Evolutionary conservation across 2,113 vertebrate genomes (phyloP).

Genomic region (Melanostigma gelatinosum): DNA sequence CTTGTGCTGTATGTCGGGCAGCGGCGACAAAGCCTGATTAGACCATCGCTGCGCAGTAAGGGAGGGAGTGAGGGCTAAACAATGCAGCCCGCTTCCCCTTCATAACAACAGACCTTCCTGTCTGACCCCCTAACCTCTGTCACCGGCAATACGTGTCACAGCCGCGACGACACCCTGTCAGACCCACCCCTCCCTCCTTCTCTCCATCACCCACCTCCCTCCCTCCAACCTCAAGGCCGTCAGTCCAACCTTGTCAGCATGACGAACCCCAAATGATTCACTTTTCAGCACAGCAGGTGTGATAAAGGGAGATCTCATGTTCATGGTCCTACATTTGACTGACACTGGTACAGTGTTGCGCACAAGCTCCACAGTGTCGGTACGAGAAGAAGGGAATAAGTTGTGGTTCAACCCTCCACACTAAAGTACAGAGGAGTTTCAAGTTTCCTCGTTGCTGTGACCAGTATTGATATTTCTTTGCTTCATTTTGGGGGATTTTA

Average conservation of each 20-base stretch:
- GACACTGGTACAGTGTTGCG: not conserved
- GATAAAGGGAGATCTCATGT: slow-evolving; percentile 10
- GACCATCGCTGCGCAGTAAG: slow-evolving; percentile 50
- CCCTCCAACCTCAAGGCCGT: slow-evolving; percentile 35
- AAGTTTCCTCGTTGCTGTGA: not conserved
- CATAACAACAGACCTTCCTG: slow-evolving; percentile 82
- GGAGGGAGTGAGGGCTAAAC: slow-evolving; percentile 71
- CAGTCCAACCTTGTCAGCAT: slow-evolving; percentile 58
- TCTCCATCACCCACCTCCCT: not conserved
- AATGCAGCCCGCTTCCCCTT: slow-evolving; percentile 78
- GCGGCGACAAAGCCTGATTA: slow-evolving; percentile 73
- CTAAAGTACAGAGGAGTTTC: not conserved
- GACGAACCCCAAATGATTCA: slow-evolving; percentile 54
- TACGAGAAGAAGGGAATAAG: not conserved
- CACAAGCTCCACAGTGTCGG: not conserved
- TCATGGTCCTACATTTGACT: not conserved
- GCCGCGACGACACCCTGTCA: slow-evolving; percentile 74
- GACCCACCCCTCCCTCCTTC: slow-evolving; percentile 31
- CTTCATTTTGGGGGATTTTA: not conserved
- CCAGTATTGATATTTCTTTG: not conserved
- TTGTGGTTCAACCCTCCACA: not conserved
- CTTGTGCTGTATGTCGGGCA: slow-evolving; percentile 53
- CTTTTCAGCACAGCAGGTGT: slow-evolving; percentile 49
- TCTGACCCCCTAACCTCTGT: slow-evolving; percentile 86
- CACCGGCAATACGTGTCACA: slow-evolving; percentile 83